Percentiles rank a stretch among this genome's conserved stretches.
These are phyloP conservation scores for Andrena marginata DNA, from an alignment of 2,888 invertebrate species.

Conservation along the genomic window DNA sequence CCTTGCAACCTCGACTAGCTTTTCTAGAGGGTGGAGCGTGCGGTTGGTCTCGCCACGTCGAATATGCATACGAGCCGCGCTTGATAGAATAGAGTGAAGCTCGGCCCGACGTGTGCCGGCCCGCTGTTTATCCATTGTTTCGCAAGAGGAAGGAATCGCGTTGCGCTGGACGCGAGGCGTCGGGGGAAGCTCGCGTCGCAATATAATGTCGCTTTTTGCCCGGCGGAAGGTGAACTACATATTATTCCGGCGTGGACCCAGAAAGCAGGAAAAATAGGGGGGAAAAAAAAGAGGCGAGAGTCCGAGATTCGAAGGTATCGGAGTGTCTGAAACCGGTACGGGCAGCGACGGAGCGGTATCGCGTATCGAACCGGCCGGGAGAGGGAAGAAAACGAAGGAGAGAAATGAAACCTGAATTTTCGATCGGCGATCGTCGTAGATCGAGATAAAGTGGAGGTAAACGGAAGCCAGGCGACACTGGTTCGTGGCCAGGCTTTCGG, in stretches of 20 bases:
- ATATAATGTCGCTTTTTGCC: background rate
- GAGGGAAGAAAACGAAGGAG: slow-evolving; percentile 18
- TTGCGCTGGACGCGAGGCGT: background rate
- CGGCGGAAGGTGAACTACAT: slow-evolving; percentile 50
- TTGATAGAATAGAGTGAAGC: too few species aligned
- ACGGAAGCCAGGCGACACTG: slow-evolving; percentile 75
- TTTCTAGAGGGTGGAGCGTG: too few species aligned
- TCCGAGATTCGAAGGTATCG: slow-evolving; percentile 45
- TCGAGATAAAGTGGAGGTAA: slow-evolving; percentile 70
- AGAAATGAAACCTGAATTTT: slow-evolving; percentile 62
- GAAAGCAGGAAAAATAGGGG: slow-evolving; percentile 32
- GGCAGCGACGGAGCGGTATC: slow-evolving; percentile 39
- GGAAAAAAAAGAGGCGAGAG: slow-evolving; percentile 35
- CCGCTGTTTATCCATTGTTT: background rate
- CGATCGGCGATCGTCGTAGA: slow-evolving; percentile 67
- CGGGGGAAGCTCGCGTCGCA: slow-evolving; percentile 1
- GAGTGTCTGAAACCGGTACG: slow-evolving; percentile 62
- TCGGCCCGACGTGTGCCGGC: too few species aligned
- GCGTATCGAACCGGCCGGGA: slow-evolving; percentile 32
- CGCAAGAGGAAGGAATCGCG: slow-evolving; percentile 30
- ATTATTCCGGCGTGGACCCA: slow-evolving; percentile 52
- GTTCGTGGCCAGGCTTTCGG: slow-evolving; percentile 73
- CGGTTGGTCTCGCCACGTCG: too few species aligned
- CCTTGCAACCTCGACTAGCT: background rate
- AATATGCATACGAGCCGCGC: too few species aligned